Conservation (phyloP, 2,888 invertebrate species). For the Lithophane semibrunnea region DNA sequence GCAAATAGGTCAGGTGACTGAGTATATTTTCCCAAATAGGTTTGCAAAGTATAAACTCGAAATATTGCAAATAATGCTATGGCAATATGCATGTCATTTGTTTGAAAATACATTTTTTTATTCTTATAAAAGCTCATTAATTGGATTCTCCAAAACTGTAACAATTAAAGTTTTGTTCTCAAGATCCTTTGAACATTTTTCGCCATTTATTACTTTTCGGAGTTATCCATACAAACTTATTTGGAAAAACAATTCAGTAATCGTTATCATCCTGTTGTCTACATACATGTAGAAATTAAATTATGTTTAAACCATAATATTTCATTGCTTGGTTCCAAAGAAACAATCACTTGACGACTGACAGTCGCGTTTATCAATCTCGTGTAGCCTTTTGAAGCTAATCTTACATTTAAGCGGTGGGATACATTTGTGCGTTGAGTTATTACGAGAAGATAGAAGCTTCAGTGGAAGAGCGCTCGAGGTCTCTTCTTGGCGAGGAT, state of each 20-base stretch:
- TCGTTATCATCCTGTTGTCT: neutral
- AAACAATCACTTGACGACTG: neutral
- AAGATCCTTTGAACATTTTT: neutral
- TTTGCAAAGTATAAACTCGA: neutral
- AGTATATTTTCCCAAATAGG: neutral
- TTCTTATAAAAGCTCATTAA: neutral
- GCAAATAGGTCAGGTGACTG: neutral
- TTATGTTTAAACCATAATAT: neutral
- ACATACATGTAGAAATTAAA: slow-evolving; percentile 1
- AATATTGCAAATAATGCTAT: neutral
- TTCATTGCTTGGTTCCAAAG: neutral
- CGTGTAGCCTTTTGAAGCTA: slow-evolving; percentile 53
- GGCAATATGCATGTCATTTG: too few relatives aligned
- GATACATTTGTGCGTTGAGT: slow-evolving; percentile 74
- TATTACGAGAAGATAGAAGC: slow-evolving; percentile 53
- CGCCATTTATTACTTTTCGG: neutral
- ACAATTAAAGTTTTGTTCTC: neutral
- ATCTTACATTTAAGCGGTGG: slow-evolving; percentile 84
- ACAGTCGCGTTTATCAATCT: slow-evolving; percentile 32
- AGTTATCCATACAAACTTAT: neutral
- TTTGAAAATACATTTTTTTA: neutral
- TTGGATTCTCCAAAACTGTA: neutral
- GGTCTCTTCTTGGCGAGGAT: slow-evolving; percentile 86
- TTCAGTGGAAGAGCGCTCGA: slow-evolving; percentile 83
- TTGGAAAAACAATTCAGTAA: neutral